phyloP scores from a whole-genome alignment of 92 coral and sea anemone species.

The Scolanthus callimorphus region DNA sequence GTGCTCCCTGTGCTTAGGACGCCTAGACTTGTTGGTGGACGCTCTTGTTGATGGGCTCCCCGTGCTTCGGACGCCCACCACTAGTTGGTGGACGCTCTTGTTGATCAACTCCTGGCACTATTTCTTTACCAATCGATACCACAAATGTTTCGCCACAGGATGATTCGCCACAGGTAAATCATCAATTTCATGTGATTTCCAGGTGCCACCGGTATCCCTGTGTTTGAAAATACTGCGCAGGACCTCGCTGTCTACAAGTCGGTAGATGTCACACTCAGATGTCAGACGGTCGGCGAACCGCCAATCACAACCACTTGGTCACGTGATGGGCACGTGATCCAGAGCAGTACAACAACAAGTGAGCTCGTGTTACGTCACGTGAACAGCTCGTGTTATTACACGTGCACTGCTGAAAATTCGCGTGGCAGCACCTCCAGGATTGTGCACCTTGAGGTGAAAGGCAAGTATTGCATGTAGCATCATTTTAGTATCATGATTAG shows the following conservation, averaged over 20 bases:
- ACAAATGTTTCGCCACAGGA: no score
- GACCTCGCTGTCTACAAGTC: slow-evolving; percentile 20
- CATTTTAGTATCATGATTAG: no score
- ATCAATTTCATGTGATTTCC: no score
- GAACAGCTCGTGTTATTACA: background rate
- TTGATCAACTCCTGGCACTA: no score
- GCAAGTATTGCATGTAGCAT: no score
- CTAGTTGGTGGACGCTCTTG: no score
- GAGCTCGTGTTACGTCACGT: slow-evolving; percentile 16
- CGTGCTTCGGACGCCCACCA: no score
- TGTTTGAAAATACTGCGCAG: background rate
- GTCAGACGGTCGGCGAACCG: slow-evolving; percentile 29
- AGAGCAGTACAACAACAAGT: slow-evolving; percentile 22
- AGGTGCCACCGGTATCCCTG: background rate
- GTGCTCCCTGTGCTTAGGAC: no score
- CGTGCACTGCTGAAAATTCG: background rate
- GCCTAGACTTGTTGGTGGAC: no score
- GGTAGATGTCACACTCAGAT: slow-evolving; percentile 25
- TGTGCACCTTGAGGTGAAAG: background rate
- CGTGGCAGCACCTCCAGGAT: background rate
- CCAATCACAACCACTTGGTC: slow-evolving; percentile 35
- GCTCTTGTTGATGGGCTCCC: no score
- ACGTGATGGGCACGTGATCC: slow-evolving; percentile 24
- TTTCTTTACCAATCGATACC: no score
- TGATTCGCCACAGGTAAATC: no score